Evolutionary conservation across 2,113 vertebrate genomes (phyloP).

Genomic region (Oreochromis spilurus): DNA sequence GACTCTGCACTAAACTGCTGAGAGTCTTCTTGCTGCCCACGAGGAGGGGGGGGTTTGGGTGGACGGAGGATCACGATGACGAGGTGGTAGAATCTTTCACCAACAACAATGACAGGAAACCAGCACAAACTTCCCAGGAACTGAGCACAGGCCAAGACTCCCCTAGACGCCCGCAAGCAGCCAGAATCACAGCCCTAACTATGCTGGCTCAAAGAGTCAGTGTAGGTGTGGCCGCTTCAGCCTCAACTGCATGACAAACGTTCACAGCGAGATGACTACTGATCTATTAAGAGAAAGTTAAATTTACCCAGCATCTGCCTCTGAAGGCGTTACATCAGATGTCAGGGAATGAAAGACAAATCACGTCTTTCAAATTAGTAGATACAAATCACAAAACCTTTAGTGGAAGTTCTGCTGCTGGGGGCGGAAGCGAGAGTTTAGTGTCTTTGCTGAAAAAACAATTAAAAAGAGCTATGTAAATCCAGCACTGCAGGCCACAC

Average conservation of each 20-base stretch:
- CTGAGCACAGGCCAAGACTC: conserved; percentile 18
- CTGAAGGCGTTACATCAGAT: background rate
- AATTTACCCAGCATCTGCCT: background rate
- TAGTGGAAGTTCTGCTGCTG: background rate
- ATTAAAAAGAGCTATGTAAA: background rate
- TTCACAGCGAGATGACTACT: background rate
- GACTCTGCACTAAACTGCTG: background rate
- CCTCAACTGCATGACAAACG: background rate
- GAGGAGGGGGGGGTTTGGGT: background rate
- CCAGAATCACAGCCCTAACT: background rate
- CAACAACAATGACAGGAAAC: conserved; percentile 71
- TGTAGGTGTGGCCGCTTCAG: conserved; percentile 9
- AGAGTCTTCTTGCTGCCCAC: background rate
- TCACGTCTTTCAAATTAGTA: background rate
- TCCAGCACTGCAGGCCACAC: background rate
- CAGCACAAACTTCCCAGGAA: conserved; percentile 43
- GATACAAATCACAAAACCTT: background rate
- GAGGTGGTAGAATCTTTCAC: conserved; percentile 12
- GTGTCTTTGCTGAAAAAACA: background rate
- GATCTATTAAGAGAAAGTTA: background rate
- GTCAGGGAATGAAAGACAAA: background rate
- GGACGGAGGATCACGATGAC: background rate
- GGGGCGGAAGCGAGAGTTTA: background rate
- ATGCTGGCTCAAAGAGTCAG: background rate
- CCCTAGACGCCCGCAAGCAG: conserved; percentile 7